Base-by-base conservation (phyloP, 2,113 vertebrate species). In the Zosterops lateralis region DNA sequence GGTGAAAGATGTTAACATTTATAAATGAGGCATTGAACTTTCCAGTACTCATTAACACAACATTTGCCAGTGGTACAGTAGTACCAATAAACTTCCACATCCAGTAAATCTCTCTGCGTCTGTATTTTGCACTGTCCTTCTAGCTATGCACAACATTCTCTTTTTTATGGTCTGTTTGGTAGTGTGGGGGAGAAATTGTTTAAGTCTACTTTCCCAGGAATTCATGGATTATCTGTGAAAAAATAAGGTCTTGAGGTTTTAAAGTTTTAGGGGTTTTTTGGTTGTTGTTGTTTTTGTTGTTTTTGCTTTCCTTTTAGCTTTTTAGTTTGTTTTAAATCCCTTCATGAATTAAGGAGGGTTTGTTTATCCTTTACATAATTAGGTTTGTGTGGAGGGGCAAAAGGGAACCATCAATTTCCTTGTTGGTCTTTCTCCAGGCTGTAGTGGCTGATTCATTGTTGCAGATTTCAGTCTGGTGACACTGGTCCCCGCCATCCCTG, bases 281-380 rank as follows among this genome's bases (percentile, higher is more conserved):
- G 22, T 45, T 20, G 7, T 58, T 25, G 56, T 65, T 22, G 4
- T 42, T 48, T 6, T n/a, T 34, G 25, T 12, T 42, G 5, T 9
- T 53, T 16, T 18, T 36, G 1, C 13, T 31, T 10, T 44, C 26
- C 34, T 34, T 36, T 75, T 24, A 29, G 16, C 14, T 58, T 25
- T 54, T 81, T 40, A 1, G 3, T 17, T 44, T 60, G 17, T 72
- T 51, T 82, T 47, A 7, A 70, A 56, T 74, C 32, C 22, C 28
- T 61, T 28, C 3, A 9, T 65, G 71, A 83, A 36, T 79, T 95
- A 66, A 74, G 88, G 82, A 83, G 62, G 20, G 8, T 70, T 92
- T 90, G 51, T 88, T 96, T 93, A 84, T 25, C 14, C 34, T 90
- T 83, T 74, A 47, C 10, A 36, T 92, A 64, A 92, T 84, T 86